Percentiles rank a stretch among this genome's conserved stretches.
These are phyloP conservation scores for Hydra vulgaris DNA, from an alignment of 30 jellyfish, hydroid and myxozoan genomes.

Conservation along the genomic window DNA sequence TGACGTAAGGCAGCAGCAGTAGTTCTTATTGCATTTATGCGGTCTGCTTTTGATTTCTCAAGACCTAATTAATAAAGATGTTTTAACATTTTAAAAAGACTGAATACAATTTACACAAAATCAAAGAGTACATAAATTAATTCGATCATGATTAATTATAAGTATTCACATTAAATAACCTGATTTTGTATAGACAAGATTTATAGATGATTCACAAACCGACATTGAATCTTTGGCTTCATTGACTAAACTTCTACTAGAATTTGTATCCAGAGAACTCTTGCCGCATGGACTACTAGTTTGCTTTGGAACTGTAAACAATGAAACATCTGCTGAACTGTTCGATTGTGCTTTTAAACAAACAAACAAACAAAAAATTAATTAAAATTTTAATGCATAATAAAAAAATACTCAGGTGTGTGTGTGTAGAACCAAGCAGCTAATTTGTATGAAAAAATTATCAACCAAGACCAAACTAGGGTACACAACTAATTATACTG, in stretches of 20 bases:
- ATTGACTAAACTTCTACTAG: background rate
- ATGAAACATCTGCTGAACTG: background rate
- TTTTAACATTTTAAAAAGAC: too few species aligned
- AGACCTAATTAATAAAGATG: background rate
- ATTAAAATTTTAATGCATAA: too few species aligned
- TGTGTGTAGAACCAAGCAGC: too few species aligned
- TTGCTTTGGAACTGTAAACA: background rate
- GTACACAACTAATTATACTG: too few species aligned
- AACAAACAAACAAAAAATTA: too few species aligned
- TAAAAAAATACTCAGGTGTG: too few species aligned
- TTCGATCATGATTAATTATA: too few species aligned
- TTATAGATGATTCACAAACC: background rate
- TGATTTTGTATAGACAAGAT: background rate
- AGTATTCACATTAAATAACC: background rate
- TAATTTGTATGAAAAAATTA: too few species aligned
- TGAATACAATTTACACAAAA: too few species aligned
- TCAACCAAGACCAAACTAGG: too few species aligned
- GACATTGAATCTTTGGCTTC: background rate
- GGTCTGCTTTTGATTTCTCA: constrained; percentile 51
- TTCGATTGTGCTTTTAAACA: background rate
- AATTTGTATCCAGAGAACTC: background rate
- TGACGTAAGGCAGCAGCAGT: constrained; percentile 73
- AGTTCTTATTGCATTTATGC: constrained; percentile 78
- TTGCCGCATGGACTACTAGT: background rate
- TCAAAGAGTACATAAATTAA: too few species aligned